Conservation (phyloP, 2,113 vertebrate species). For the Mustela nigripes region DNA sequence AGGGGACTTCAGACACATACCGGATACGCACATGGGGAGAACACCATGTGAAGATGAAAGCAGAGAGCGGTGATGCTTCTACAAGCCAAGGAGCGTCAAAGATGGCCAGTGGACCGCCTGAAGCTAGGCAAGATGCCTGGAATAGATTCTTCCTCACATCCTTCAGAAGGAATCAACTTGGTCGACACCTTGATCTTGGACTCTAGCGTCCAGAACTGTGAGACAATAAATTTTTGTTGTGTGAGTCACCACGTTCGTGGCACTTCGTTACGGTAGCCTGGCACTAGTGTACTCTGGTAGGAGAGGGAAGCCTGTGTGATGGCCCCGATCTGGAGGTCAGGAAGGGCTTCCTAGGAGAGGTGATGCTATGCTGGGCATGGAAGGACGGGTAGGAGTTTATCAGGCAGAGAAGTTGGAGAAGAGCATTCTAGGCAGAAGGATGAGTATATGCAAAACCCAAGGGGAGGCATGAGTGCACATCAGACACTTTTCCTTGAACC, state of each 20-base stretch:
- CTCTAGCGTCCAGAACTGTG: neutral
- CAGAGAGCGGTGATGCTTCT: neutral
- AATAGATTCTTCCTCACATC: neutral
- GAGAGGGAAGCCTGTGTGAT: neutral
- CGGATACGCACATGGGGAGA: fast-evolving
- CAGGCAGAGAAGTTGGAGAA: neutral
- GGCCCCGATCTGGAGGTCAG: neutral
- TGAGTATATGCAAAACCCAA: neutral
- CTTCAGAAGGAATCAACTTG: neutral
- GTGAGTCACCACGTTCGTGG: neutral
- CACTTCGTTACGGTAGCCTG: neutral
- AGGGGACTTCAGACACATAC: neutral
- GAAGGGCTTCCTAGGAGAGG: neutral
- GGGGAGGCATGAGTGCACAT: neutral
- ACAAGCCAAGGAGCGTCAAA: neutral
- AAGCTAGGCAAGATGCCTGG: neutral
- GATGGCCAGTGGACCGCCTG: neutral
- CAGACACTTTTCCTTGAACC: neutral
- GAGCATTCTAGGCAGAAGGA: neutral
- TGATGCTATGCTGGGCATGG: neutral
- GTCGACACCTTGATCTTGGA: neutral
- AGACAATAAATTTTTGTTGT: neutral
- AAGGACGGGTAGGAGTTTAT: neutral
- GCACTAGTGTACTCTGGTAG: neutral
- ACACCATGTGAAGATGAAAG: neutral